Evolutionary conservation across 2,113 vertebrate species (phyloP), one percentile per base, ranked within the genome.

Genomic region (Alligator sinensis): DNA sequence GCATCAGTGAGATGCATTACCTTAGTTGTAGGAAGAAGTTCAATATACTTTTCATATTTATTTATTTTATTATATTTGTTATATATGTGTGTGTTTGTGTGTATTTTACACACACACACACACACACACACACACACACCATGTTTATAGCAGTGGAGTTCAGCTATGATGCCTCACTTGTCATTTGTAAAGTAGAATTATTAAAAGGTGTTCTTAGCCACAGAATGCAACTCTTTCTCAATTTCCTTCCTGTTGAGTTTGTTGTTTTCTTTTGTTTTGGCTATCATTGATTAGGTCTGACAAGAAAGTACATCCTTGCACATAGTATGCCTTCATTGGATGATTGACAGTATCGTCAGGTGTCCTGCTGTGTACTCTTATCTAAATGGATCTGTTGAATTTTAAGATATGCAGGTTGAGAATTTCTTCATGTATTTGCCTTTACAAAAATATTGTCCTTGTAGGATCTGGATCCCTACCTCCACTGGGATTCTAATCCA

Each of bases 301-400:
- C 94, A 96, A 90, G 88, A 98, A 98, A 95, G 94, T 79, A 97
- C 97, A 96, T 81, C 76, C 95, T 72, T 93, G 84, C 87, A 95
- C 98, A 96, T 66, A 83, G 80, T 87, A 83, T 85, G 47, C 64
- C 61, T 95, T 87, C 86, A 68, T 83, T 59, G 59, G 85, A 88
- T 96, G 96, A 97, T 95, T 97, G 97, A 97, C 96, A 96, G 63
- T 60, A 89, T 93, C 85, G 25, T 97, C 92, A 96, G 90, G 91
- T 83, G 62, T 94, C 93, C 91, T 90, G 59, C 78, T 47, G 47
- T 63, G 83, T 80, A 90, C 91, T 88, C 87, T 90, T 96, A 84
- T 97, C 92, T 92, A 97, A 96, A 95, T n/a, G 3, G 77, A 94
- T 96, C 96, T 97, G 47, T 77, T 90, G 80, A 87, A 96, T 94